Evolutionary conservation across 2,797 vertebrate genomes (phyloP).

Genomic region (Chaetodon trifasciatus): DNA sequence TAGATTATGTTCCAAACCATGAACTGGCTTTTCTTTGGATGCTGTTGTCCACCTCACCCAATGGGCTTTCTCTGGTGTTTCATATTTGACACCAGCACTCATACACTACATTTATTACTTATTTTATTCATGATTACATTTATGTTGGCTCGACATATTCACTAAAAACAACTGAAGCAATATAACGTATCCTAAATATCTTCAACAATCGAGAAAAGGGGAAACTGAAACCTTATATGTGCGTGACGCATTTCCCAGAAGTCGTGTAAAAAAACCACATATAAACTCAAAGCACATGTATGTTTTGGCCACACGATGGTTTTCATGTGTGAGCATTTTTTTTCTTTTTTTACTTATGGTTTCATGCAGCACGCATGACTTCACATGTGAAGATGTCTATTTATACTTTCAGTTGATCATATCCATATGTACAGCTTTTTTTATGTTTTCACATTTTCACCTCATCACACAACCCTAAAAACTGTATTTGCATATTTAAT

Average conservation of each 20-base stretch:
- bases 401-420: constrained; percentile 17
- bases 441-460: constrained; percentile 6
- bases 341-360: constrained; percentile 1
- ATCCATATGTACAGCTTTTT: constrained; percentile 9
- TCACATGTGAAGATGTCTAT: constrained; percentile 25
- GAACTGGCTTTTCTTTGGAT: neutral
- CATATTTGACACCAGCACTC: neutral
- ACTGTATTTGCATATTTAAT: constrained; percentile 16
- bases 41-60: neutral
- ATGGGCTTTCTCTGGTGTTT: neutral
- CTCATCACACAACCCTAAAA: neutral
- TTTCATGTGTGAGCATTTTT: constrained; percentile 32
- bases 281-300: constrained; percentile 57
- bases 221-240: constrained; percentile 37
- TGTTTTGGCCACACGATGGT: constrained; percentile 34
- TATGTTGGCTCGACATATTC: neutral
- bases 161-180: neutral
- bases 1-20: neutral
- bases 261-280: constrained; percentile 23
- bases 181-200: neutral
- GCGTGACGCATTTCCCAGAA: constrained; percentile 31
- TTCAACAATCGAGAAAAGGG: neutral
- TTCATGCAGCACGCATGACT: constrained; percentile 16
- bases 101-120: neutral
- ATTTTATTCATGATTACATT: neutral